Conservation (phyloP, 2,888 invertebrate genomes). For the Scelioninae gen. 2 region DNA sequence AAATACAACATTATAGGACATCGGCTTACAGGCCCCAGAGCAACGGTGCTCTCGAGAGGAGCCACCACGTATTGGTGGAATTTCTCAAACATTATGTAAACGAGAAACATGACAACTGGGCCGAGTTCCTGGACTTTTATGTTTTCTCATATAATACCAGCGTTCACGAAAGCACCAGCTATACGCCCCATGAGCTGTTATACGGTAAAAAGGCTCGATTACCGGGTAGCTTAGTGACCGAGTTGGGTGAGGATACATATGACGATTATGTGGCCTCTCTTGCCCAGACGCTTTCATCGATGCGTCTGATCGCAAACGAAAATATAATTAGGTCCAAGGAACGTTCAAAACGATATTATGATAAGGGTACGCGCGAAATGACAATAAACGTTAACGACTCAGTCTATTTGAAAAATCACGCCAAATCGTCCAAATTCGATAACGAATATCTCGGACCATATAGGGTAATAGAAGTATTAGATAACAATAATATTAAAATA, state of each 20-base stretch:
- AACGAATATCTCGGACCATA: background rate
- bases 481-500: background rate
- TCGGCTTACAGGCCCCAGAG: background rate
- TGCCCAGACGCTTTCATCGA: background rate
- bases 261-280: background rate
- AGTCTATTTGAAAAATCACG: background rate
- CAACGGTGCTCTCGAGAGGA: background rate
- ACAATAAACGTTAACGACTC: background rate
- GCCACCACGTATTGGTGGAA: conserved; percentile 15
- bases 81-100: conserved; percentile 2
- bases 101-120: conserved; percentile 11
- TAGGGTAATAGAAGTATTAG: background rate
- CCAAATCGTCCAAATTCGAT: background rate
- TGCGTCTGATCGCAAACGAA: background rate
- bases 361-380: background rate
- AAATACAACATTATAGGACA: background rate
- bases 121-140: background rate
- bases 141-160: conserved; percentile 5
- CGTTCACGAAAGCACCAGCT: background rate
- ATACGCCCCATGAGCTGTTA: background rate
- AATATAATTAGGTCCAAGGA: background rate
- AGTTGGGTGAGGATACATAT: background rate
- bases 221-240: background rate
- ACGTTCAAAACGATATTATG: background rate
- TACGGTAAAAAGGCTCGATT: background rate